Percentiles rank a stretch among this genome's conserved stretches.
These are phyloP conservation scores for Scaptomyza reducta DNA, from an alignment of 2,888 invertebrate genomes.

Conservation along the genomic window DNA sequence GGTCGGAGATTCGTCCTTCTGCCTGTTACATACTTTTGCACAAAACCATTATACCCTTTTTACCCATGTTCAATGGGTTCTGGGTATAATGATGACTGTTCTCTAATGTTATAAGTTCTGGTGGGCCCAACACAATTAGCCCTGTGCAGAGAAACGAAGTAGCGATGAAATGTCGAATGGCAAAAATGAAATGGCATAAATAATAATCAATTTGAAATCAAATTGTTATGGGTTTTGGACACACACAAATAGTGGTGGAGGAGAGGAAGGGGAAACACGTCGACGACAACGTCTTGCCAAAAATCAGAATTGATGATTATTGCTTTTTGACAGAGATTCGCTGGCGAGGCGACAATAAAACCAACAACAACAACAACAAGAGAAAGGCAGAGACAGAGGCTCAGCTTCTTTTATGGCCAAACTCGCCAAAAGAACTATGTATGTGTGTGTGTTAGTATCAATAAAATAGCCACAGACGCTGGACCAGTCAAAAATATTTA, in stretches of 20 bases:
- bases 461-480: constrained; percentile 72
- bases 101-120: not conserved
- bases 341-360: constrained; percentile 70
- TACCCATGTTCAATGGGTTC: too few species aligned
- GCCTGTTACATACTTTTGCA: too few species aligned
- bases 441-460: constrained; percentile 68
- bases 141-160: constrained; percentile 1
- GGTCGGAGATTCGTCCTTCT: too few species aligned
- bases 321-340: constrained; percentile 83
- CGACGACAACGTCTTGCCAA: constrained; percentile 53
- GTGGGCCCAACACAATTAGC: constrained; percentile 52
- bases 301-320: constrained; percentile 84
- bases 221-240: constrained; percentile 43
- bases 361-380: constrained; percentile 22
- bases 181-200: constrained; percentile 72
- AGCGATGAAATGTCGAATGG: constrained; percentile 49
- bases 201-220: constrained; percentile 82
- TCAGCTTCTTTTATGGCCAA: constrained; percentile 54
- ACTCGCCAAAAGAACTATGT: constrained; percentile 24
- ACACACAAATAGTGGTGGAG: not conserved
- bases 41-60: too few species aligned
- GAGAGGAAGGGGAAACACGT: not conserved
- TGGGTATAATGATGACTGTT: too few species aligned
- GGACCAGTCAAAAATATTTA: constrained; percentile 72
- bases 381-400: constrained; percentile 26